These are phyloP conservation scores for Theocolax elegans DNA, from an alignment of 1,140 invertebrate genomes.

Conservation along the genomic window DNA sequence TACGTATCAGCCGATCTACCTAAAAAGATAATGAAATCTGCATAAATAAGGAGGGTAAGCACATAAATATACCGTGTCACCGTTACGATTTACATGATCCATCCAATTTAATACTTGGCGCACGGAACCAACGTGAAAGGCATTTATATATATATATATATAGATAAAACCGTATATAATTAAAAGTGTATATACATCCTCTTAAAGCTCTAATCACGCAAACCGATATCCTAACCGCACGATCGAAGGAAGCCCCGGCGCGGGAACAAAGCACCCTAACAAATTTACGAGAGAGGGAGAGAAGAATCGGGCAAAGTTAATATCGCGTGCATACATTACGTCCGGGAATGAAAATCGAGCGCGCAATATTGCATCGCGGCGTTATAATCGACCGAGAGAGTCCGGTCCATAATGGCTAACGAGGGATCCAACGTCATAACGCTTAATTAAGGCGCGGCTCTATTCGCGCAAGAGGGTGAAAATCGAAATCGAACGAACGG, in stretches of 20 bases:
- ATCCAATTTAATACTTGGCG: too few species aligned
- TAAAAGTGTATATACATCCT: too few species aligned
- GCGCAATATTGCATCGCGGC: not conserved
- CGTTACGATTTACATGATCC: too few species aligned
- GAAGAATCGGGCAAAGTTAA: not conserved
- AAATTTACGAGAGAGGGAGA: slow-evolving; percentile 4
- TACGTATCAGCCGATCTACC: too few species aligned
- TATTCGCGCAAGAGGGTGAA: slow-evolving; percentile 48
- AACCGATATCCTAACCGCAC: not conserved
- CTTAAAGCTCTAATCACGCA: not conserved
- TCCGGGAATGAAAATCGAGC: not conserved
- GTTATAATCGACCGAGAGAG: slow-evolving; percentile 13
- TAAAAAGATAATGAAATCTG: too few species aligned
- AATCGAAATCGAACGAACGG: too few species aligned
- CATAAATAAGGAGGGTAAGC: too few species aligned
- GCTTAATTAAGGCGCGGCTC: slow-evolving; percentile 66
- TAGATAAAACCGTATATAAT: too few species aligned
- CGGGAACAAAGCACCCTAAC: not conserved
- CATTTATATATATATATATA: too few species aligned
- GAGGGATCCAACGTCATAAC: slow-evolving; percentile 66
- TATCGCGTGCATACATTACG: slow-evolving; percentile 24
- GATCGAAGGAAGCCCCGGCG: not conserved
- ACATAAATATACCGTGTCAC: too few species aligned
- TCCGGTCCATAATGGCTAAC: slow-evolving; percentile 52
- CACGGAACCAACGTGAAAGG: too few species aligned